Evolutionary conservation across 1,140 invertebrate genomes (phyloP), one percentile per base, ranked within the genome.

Genomic region (Bilobella aurantiaca): DNA sequence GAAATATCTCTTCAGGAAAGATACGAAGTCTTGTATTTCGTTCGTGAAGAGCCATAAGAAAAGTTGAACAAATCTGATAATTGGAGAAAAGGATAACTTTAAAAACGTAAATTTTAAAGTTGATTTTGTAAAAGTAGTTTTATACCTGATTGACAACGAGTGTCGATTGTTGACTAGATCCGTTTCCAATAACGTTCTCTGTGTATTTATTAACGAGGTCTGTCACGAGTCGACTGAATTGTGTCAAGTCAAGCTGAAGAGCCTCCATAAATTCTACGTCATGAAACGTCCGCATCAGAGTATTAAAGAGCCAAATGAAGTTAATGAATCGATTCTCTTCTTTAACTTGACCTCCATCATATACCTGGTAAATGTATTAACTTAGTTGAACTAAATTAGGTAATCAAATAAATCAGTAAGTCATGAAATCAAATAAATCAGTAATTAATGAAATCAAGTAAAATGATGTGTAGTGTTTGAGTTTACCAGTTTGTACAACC

Each of bases 281-380:
- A 73, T 95, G 90, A 21, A 95, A 76, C 0, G 92, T 93, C 0
- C 88, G 85, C 46, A 94, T 82, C 1, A 93, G 80, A 30, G 91
- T 80, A 49, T 85, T 87, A 72, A 93, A 91, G 0, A 94, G 78
- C 1, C 89, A 86, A 76, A 90, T 92, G 75, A 95, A 95, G 34
- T 42, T 42, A 42, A 12, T 42, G 8, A 42, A 12, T 8, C 18
- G 34, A 42, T 12, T 42, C 8, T 42, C 34, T 8, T 42, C 34
- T 12, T 8, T 42, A 18, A 8, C 34, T 12, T 42, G 8, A 8
- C 34, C 34, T 18, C 8, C 8, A 12, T 18, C 34, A 42, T 42
- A 42, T 8, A 42, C 18, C 34, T 42, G 34, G 34, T 42, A 12
- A 8, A 42, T 42, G n/a, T 18, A 42, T 12, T 42, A 42, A 42